Percentiles rank a stretch among this genome's conserved stretches.
These are phyloP conservation scores for Sebastes diaconus DNA, from an alignment of 2,797 vertebrate genomes.

Conservation along the genomic window DNA sequence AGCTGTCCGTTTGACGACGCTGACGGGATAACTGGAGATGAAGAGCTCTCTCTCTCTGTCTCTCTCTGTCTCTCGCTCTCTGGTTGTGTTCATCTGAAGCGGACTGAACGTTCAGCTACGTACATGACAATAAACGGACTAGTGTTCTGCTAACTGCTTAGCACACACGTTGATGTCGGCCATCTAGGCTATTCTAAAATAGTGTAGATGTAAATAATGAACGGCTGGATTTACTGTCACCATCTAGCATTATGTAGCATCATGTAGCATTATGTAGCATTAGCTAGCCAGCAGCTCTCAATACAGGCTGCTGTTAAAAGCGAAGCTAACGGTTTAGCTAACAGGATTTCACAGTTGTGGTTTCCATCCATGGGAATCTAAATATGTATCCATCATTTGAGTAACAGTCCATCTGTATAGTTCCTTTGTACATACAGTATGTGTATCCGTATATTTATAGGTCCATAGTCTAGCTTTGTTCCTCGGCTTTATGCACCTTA, in stretches of 20 bases:
- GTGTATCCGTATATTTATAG: not conserved
- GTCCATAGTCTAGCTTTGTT: not conserved
- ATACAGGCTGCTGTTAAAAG: conserved; percentile 2
- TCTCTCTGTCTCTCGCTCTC: too few relatives aligned
- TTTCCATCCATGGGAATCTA: not conserved
- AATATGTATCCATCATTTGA: not conserved
- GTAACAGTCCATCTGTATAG: too few relatives aligned
- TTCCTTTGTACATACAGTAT: rapidly evolving
- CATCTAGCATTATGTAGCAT: not conserved
- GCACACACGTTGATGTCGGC: not conserved
- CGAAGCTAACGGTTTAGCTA: not conserved
- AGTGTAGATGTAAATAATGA: not conserved
- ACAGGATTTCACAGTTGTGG: conserved; percentile 12
- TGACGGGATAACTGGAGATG: conserved; percentile 24
- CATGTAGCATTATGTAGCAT: too few relatives aligned
- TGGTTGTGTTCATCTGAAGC: conserved; percentile 45
- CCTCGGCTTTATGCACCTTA: not conserved
- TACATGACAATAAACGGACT: conserved; percentile 64
- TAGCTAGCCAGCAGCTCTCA: conserved; percentile 14
- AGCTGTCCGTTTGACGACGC: conserved; percentile 41
- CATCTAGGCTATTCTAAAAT: not conserved
- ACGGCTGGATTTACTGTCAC: not conserved
- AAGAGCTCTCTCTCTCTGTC: conserved; percentile 8
- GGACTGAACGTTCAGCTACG: conserved; percentile 59
- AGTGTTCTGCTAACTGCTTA: not conserved